phyloP scores from a whole-genome alignment of 2,888 invertebrate species.

The Temnothorax unifasciatus region DNA sequence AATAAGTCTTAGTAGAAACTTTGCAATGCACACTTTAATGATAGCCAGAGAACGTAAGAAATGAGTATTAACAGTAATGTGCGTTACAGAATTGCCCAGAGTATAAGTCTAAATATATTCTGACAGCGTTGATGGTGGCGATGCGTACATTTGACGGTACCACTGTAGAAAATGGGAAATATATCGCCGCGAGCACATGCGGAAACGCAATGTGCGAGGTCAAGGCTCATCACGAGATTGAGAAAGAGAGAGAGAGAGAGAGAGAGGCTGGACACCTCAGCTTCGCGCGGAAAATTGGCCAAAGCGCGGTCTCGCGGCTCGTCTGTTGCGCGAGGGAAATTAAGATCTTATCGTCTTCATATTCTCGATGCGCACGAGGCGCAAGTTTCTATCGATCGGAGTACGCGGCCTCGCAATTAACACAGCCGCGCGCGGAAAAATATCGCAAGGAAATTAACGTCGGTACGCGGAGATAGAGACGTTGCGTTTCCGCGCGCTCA shows the following conservation, averaged over 20 bases:
- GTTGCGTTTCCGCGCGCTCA: conserved; percentile 37
- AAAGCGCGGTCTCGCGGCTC: conserved; percentile 35
- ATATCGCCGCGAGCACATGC: conserved; percentile 39
- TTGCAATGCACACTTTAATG: not conserved
- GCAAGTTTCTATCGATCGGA: conserved; percentile 43
- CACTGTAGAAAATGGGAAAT: conserved; percentile 20
- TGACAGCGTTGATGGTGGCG: not conserved
- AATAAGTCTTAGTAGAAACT: not conserved
- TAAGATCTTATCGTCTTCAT: conserved; percentile 44
- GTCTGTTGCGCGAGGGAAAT: conserved; percentile 32
- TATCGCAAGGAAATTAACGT: conserved; percentile 51
- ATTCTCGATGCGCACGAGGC: conserved; percentile 37
- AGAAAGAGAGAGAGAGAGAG: conserved; percentile 18
- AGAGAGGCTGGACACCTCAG: conserved; percentile 14
- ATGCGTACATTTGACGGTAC: not conserved
- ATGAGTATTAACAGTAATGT: not conserved
- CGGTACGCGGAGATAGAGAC: conserved; percentile 34
- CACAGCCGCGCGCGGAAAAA: conserved; percentile 35
- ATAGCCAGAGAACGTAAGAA: not conserved
- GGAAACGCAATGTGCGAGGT: conserved; percentile 57
- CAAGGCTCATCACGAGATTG: conserved; percentile 23
- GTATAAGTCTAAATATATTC: conserved; percentile 1
- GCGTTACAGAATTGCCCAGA: conserved; percentile 4
- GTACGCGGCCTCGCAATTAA: conserved; percentile 44
- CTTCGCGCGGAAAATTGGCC: conserved; percentile 50